Conservation (phyloP, 1,140 invertebrate genomes). For the Diprion similis region DNA sequence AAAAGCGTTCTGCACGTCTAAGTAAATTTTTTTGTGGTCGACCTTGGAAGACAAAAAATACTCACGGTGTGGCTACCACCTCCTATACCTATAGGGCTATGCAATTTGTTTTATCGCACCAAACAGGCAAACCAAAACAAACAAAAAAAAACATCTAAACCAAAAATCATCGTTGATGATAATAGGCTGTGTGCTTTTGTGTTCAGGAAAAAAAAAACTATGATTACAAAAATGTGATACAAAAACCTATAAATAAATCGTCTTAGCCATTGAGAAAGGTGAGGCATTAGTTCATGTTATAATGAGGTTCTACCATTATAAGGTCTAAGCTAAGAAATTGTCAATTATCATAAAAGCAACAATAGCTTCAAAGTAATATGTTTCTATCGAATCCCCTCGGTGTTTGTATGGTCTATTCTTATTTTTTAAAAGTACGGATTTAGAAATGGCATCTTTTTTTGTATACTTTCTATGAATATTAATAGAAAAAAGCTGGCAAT, state of each 20-base stretch:
- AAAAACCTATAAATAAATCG: slow-evolving; percentile 49
- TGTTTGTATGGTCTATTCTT: neutral
- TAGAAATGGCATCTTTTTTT: neutral
- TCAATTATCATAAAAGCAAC: slow-evolving; percentile 9
- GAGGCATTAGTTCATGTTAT: slow-evolving; percentile 60
- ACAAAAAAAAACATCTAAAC: slow-evolving; percentile 36
- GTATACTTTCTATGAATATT: too few species aligned
- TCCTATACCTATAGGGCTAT: slow-evolving; percentile 46
- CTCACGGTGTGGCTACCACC: slow-evolving; percentile 52
- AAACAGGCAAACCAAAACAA: slow-evolving; percentile 40
- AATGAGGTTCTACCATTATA: slow-evolving; percentile 53
- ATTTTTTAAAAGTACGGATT: neutral
- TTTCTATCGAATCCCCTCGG: neutral
- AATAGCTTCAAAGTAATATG: neutral
- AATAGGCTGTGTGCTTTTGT: slow-evolving; percentile 57
- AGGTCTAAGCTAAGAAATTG: slow-evolving; percentile 40
- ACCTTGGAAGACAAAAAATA: slow-evolving; percentile 56
- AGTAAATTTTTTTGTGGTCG: slow-evolving; percentile 56
- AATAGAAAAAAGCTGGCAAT: too few species aligned
- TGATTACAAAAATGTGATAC: slow-evolving; percentile 50
- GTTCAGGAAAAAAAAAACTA: slow-evolving; percentile 45
- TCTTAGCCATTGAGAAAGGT: slow-evolving; percentile 60
- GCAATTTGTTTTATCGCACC: slow-evolving; percentile 61
- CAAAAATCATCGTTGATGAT: slow-evolving; percentile 43
- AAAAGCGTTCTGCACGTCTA: slow-evolving; percentile 43